A percentile compares a stretch with the other conserved stretches of the same genome.
Evolutionary conservation across 2,113 vertebrate genomes (phyloP).

Genomic region (Engraulis encrasicolus): DNA sequence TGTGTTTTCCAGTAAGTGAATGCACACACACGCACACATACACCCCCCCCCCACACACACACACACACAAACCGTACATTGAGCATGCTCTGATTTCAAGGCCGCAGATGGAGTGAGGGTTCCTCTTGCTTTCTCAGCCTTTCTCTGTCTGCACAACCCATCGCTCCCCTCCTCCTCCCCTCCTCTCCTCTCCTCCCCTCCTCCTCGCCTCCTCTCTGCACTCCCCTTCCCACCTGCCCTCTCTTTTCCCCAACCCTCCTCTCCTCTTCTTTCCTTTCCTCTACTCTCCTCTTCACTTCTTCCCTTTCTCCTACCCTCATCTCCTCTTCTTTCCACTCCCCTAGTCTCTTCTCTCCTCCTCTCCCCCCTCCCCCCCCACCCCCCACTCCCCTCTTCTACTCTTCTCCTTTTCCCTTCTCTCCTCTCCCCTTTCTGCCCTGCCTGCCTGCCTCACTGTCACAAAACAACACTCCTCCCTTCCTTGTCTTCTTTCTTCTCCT

Average conservation of each 20-base stretch:
- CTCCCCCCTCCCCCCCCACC: conserved; percentile 27
- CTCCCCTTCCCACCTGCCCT: too few relatives aligned
- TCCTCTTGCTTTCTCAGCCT: conserved; percentile 44
- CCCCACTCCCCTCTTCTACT: too few relatives aligned
- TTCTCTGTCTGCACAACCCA: conserved; percentile 47
- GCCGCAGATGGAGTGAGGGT: conserved; percentile 61
- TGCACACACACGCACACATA: conserved; percentile 60
- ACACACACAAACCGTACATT: conserved; percentile 62
- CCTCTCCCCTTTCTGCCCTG: neutral
- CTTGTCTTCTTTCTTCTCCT: too few relatives aligned
- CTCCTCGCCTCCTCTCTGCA: neutral
- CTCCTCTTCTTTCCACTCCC: neutral
- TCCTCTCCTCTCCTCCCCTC: conserved; percentile 34
- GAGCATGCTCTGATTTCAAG: conserved; percentile 67
- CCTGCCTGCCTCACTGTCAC: too few relatives aligned
- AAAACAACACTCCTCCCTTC: neutral
- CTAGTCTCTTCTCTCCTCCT: neutral
- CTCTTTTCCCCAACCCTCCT: neutral
- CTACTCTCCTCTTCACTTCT: neutral
- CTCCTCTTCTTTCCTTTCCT: neutral
- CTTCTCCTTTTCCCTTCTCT: too few relatives aligned
- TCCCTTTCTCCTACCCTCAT: too few relatives aligned
- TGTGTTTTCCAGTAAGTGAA: too few relatives aligned
- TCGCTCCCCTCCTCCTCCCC: conserved; percentile 33
- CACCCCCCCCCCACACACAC: conserved; percentile 64